phyloP scores from a whole-genome alignment of 2,113 vertebrate species.

The Sturnus vulgaris region DNA sequence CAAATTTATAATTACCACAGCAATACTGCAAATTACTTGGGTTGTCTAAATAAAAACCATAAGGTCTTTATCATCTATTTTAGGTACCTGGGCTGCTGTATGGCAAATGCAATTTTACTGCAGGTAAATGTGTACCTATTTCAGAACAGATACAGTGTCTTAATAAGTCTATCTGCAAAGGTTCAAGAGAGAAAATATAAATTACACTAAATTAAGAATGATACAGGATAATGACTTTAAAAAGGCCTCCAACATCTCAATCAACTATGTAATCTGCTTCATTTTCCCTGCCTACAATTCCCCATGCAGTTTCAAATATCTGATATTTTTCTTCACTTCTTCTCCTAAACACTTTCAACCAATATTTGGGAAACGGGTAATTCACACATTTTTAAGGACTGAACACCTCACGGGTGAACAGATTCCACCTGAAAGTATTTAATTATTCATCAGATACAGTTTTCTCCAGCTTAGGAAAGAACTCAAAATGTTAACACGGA shows the following conservation, averaged over 20 bases:
- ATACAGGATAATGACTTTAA: not conserved
- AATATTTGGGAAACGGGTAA: not conserved
- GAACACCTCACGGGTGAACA: not conserved
- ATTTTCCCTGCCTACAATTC: not conserved
- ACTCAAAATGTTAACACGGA: not conserved
- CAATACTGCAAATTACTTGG: not conserved
- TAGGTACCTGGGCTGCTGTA: not conserved
- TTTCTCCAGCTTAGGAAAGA: not conserved
- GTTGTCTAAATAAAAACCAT: not conserved
- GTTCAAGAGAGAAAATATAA: not conserved
- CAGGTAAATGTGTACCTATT: not conserved
- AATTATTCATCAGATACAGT: not conserved
- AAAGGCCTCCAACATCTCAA: constrained; percentile 6
- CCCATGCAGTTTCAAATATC: not conserved
- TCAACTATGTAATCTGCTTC: constrained; percentile 3
- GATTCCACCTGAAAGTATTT: not conserved
- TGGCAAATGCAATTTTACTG: not conserved
- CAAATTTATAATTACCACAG: not conserved
- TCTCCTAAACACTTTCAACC: not conserved
- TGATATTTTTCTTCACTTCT: constrained; percentile 9
- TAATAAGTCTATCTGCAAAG: not conserved
- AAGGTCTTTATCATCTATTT: not conserved
- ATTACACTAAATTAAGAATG: constrained; percentile 27
- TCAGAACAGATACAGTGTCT: not conserved
- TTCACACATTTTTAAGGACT: not conserved